Evolutionary conservation across 2,888 invertebrate genomes (phyloP).

Genomic region (Zhengitettix transpicula): DNA sequence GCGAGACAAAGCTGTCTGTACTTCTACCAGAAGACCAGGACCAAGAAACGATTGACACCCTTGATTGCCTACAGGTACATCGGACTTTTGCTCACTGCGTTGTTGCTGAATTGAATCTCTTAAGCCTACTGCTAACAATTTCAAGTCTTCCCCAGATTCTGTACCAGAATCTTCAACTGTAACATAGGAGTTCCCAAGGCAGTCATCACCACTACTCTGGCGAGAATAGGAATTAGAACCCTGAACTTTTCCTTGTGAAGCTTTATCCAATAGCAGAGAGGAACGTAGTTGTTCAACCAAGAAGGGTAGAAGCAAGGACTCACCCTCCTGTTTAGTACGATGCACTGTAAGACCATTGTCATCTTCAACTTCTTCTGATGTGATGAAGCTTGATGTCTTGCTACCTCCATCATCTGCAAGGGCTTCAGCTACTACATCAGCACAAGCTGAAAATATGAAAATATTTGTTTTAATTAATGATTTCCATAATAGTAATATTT

Average conservation of each 20-base stretch:
- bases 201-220: background rate
- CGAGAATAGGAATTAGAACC: background rate
- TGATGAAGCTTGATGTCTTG: background rate
- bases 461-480: background rate
- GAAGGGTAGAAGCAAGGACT: slow-evolving; percentile 47
- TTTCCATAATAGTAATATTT: no score
- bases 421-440: slow-evolving; percentile 33
- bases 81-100: slow-evolving; percentile 10
- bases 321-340: slow-evolving; percentile 39
- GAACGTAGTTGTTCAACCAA: slow-evolving; percentile 29
- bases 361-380: slow-evolving; percentile 25
- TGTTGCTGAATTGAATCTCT: slow-evolving; percentile 34
- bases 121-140: slow-evolving; percentile 33
- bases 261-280: slow-evolving; percentile 22
- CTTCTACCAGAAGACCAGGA: slow-evolving; percentile 50
- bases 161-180: slow-evolving; percentile 43
- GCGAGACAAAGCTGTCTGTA: slow-evolving; percentile 56
- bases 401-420: slow-evolving; percentile 16
- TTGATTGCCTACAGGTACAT: no score
- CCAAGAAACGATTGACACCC: background rate
- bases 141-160: slow-evolving; percentile 52
- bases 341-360: slow-evolving; percentile 22
- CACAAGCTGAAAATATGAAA: slow-evolving; percentile 28
- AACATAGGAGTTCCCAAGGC: background rate
- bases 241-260: background rate